A percentile compares a stretch with the other conserved stretches of the same genome.
Evolutionary conservation across 2,797 vertebrate species (phyloP).

Genomic region (Anableps anableps): DNA sequence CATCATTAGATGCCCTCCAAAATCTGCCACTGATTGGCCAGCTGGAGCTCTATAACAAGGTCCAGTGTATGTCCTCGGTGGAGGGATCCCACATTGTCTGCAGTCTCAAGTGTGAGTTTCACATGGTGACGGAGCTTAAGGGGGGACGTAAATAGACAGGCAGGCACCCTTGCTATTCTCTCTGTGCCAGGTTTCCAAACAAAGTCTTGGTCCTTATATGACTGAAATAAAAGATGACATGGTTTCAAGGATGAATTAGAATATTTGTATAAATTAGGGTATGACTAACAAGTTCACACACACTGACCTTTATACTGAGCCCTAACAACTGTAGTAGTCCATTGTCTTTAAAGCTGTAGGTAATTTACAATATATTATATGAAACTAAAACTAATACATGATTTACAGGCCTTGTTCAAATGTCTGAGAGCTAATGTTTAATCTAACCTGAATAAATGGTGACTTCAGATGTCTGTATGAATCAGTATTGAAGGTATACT

Average conservation of each 20-base stretch:
- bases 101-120: slow-evolving; percentile 70
- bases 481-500: no score
- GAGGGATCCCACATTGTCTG: slow-evolving; percentile 72
- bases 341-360: slow-evolving; percentile 6
- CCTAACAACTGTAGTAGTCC: neutral
- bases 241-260: slow-evolving; percentile 36
- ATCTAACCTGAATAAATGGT: no score
- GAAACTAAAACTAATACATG: neutral
- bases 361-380: neutral
- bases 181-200: slow-evolving; percentile 66
- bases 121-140: slow-evolving; percentile 69
- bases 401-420: neutral
- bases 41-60: slow-evolving; percentile 53
- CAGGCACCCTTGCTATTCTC: slow-evolving; percentile 38
- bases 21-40: slow-evolving; percentile 66
- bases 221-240: slow-evolving; percentile 43
- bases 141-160: slow-evolving; percentile 71
- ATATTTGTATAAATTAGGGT: slow-evolving; percentile 26
- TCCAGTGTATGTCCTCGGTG: slow-evolving; percentile 56
- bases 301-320: neutral
- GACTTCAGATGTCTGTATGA: no score
- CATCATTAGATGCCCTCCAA: slow-evolving; percentile 52
- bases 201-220: slow-evolving; percentile 46
- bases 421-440: neutral
- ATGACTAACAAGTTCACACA: neutral